These are phyloP conservation scores for Trissoscelio sp. DNA, from an alignment of 2,888 invertebrate genomes.

Conservation along the genomic window DNA sequence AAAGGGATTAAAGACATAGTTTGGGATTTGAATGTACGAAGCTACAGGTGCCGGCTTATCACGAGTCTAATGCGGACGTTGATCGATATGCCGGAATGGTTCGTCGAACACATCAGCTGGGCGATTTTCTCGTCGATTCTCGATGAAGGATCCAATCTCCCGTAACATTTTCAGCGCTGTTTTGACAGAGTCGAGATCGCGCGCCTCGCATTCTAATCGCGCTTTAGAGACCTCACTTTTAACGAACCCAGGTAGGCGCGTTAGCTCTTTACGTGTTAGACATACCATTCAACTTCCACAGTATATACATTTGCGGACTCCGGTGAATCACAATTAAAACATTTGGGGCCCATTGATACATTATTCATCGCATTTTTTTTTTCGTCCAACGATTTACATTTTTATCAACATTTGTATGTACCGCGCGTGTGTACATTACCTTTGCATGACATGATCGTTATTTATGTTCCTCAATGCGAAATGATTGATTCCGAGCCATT, in stretches of 20 bases:
- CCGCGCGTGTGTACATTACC: slow-evolving; percentile 49
- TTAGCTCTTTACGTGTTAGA: slow-evolving; percentile 43
- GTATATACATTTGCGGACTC: slow-evolving; percentile 4
- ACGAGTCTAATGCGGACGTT: slow-evolving; percentile 55
- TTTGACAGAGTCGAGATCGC: slow-evolving; percentile 55
- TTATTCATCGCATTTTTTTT: slow-evolving; percentile 57
- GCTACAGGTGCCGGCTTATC: slow-evolving; percentile 68
- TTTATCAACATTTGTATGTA: slow-evolving; percentile 57
- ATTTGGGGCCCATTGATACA: slow-evolving; percentile 57
- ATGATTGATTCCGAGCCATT: slow-evolving; percentile 48
- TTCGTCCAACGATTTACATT: slow-evolving; percentile 53
- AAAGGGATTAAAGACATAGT: slow-evolving; percentile 53
- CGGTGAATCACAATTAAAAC: slow-evolving; percentile 64
- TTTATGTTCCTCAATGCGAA: slow-evolving; percentile 54
- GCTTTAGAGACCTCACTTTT: slow-evolving; percentile 34
- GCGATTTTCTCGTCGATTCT: slow-evolving; percentile 51
- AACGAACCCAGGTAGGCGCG: slow-evolving; percentile 41
- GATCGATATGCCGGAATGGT: slow-evolving; percentile 62
- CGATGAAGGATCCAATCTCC: slow-evolving; percentile 41
- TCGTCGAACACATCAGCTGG: slow-evolving; percentile 40
- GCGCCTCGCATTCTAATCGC: slow-evolving; percentile 64
- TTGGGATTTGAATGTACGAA: slow-evolving; percentile 54
- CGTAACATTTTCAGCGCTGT: slow-evolving; percentile 51
- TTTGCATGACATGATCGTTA: slow-evolving; percentile 59
- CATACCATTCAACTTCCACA: slow-evolving; percentile 36